A percentile compares a stretch with the other conserved stretches of the same genome.
phyloP scores from a whole-genome alignment of 1,140 invertebrate genomes.

The Euschistus heros region DNA sequence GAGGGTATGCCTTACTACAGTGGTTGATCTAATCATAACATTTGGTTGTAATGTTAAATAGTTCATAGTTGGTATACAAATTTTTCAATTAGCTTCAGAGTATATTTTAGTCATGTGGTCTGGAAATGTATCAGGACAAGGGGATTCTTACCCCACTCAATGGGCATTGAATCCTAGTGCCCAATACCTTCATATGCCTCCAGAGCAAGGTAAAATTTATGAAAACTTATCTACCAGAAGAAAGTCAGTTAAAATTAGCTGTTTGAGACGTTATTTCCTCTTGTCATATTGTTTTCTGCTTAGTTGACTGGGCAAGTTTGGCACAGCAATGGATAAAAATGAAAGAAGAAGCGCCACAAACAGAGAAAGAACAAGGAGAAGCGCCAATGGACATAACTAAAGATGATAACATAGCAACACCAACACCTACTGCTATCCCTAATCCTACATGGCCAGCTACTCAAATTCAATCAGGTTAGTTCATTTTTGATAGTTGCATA shows the following conservation, averaged over 20 bases:
- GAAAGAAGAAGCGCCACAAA: conserved; percentile 52
- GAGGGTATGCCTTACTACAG: too few species aligned
- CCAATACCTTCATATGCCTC: conserved; percentile 44
- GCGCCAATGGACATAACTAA: conserved; percentile 73
- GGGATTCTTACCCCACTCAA: conserved; percentile 31
- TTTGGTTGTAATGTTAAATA: too few species aligned
- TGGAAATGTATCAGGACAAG: conserved; percentile 6
- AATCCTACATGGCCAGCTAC: background rate
- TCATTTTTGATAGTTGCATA: too few species aligned
- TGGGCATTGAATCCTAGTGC: conserved; percentile 60
- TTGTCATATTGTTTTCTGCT: background rate
- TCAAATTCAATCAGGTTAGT: background rate
- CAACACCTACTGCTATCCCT: background rate
- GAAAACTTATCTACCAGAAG: background rate
- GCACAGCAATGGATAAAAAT: conserved; percentile 97
- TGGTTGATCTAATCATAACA: too few species aligned
- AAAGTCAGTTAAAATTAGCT: background rate
- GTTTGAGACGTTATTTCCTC: background rate
- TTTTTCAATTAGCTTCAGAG: background rate
- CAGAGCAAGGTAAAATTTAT: conserved; percentile 38
- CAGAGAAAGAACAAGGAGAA: conserved; percentile 48
- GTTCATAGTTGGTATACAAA: too few species aligned
- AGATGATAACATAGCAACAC: conserved; percentile 37
- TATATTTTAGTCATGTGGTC: conserved; percentile 13
- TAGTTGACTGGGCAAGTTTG: conserved; percentile 87